Evolutionary conservation across 1,140 invertebrate species (phyloP).

Genomic region (Ptiloglossa arizonensis): DNA sequence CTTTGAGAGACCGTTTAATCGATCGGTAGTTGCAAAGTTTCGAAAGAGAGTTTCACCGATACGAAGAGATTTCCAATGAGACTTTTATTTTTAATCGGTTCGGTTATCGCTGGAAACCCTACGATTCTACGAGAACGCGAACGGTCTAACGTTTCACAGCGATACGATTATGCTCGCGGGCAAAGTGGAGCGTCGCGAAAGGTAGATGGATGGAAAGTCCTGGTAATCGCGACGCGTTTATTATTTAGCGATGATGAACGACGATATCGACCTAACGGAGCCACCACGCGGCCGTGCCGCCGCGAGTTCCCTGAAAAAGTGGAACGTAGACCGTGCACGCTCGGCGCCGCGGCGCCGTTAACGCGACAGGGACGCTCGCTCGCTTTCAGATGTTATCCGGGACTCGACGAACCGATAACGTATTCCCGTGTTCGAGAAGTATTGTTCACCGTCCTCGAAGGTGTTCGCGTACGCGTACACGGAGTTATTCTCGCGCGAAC

Average conservation of each 20-base stretch:
- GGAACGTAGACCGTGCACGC: constrained; percentile 20
- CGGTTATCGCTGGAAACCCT: too few relatives aligned
- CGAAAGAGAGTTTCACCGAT: too few relatives aligned
- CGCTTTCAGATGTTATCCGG: constrained; percentile 43
- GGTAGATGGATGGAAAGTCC: not conserved
- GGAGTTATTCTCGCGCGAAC: not conserved
- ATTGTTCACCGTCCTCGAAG: constrained; percentile 30
- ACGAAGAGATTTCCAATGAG: too few relatives aligned
- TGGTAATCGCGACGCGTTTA: constrained; percentile 8
- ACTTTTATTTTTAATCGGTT: too few relatives aligned
- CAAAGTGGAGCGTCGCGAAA: not conserved
- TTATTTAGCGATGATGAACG: constrained; percentile 12
- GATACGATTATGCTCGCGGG: too few relatives aligned
- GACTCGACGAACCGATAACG: constrained; percentile 28
- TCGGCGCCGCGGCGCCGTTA: constrained; percentile 9
- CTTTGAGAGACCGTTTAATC: too few relatives aligned
- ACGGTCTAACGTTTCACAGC: too few relatives aligned
- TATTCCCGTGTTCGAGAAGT: constrained; percentile 29
- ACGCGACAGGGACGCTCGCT: constrained; percentile 22
- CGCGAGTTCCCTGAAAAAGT: not conserved
- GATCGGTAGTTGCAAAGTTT: too few relatives aligned
- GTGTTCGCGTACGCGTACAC: not conserved
- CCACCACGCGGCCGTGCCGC: not conserved
- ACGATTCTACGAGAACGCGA: too few relatives aligned
- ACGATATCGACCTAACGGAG: not conserved